These are phyloP conservation scores for Pogonognathellus flavescens DNA, from an alignment of 1,140 invertebrate genomes.

Conservation along the genomic window DNA sequence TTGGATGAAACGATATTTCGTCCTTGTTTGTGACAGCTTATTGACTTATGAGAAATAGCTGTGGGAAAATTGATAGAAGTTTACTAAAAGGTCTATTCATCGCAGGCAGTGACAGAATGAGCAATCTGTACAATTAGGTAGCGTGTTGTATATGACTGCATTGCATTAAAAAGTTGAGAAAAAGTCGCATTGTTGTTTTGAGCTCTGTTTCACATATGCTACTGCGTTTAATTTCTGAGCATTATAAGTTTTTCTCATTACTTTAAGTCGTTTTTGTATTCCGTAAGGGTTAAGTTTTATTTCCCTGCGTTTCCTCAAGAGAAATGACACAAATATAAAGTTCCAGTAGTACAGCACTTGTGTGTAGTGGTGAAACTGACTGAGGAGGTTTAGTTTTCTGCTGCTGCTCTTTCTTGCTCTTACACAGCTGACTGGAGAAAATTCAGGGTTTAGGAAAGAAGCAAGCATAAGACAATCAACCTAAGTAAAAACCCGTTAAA, in stretches of 20 bases:
- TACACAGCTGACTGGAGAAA: neutral
- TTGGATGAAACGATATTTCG: no score
- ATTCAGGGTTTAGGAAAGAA: neutral
- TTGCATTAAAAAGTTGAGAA: no score
- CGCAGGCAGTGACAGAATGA: no score
- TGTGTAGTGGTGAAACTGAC: neutral
- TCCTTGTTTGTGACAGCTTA: no score
- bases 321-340: slow-evolving; percentile 28
- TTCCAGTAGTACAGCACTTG: no score
- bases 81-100: no score
- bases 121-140: no score
- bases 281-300: neutral
- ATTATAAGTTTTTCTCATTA: slow-evolving; percentile 20
- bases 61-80: no score
- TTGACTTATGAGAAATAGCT: no score
- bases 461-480: neutral
- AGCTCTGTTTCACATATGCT: no score
- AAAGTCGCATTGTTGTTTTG: no score
- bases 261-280: slow-evolving; percentile 10
- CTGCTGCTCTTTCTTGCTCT: neutral
- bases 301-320: neutral
- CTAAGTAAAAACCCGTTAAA: neutral
- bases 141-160: no score
- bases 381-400: neutral
- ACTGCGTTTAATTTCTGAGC: neutral